These are phyloP conservation scores for Nansenia antarctica DNA, from an alignment of 2,113 vertebrate genomes.

Conservation along the genomic window DNA sequence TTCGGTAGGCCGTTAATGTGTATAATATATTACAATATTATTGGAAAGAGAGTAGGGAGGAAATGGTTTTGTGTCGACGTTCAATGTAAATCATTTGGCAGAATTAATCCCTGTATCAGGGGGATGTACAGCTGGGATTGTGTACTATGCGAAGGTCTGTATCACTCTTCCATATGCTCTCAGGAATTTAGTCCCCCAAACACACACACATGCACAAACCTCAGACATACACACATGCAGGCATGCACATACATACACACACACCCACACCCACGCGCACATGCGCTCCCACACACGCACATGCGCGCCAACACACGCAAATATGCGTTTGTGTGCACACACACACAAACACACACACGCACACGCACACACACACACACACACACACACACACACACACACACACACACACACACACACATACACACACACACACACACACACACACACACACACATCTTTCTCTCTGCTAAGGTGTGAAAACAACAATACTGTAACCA, in stretches of 20 bases:
- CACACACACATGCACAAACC: too few species aligned
- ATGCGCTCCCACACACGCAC: neutral
- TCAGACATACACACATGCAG: neutral
- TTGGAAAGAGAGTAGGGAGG: constrained; percentile 49
- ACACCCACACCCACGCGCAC: too few species aligned
- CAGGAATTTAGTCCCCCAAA: constrained; percentile 55
- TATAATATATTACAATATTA: too few species aligned
- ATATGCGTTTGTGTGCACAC: too few species aligned
- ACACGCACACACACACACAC: neutral
- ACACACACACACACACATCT: too few species aligned
- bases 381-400: neutral
- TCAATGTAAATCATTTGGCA: constrained; percentile 65
- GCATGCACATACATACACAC: too few species aligned
- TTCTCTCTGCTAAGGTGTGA: too few species aligned
- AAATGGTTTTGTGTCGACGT: constrained; percentile 53
- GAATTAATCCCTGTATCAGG: constrained; percentile 50
- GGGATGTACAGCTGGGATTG: constrained; percentile 64
- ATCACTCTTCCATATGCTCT: constrained; percentile 63
- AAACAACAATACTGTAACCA: too few species aligned
- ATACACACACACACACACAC: neutral
- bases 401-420: neutral
- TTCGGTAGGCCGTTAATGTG: constrained; percentile 43
- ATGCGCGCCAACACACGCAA: too few species aligned
- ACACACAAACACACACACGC: constrained; percentile 27
- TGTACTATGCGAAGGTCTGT: constrained; percentile 57